These are phyloP conservation scores for Mungos mungo DNA, from an alignment of 2,113 vertebrate genomes.

Conservation along the genomic window DNA sequence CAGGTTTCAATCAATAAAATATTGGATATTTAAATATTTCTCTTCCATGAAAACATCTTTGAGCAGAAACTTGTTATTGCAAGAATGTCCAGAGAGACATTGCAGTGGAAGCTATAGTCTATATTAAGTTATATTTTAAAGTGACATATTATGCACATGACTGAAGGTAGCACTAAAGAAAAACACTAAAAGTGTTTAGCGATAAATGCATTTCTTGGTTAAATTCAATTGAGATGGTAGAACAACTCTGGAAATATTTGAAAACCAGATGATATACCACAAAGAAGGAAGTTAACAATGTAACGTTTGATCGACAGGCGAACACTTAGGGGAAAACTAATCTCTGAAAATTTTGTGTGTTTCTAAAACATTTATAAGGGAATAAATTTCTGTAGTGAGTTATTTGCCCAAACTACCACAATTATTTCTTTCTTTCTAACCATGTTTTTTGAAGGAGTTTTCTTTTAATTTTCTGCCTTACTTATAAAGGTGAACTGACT, in stretches of 20 bases:
- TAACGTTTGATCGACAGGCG: slow-evolving; percentile 54
- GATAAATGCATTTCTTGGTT: slow-evolving; percentile 28
- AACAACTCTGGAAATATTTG: slow-evolving; percentile 52
- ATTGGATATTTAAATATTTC: slow-evolving; percentile 65
- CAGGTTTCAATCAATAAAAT: slow-evolving; percentile 67
- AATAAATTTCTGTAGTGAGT: slow-evolving; percentile 57
- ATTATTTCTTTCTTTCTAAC: slow-evolving; percentile 54
- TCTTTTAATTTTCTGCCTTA: slow-evolving; percentile 22
- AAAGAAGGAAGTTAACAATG: slow-evolving; percentile 42
- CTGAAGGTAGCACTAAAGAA: slow-evolving; percentile 58
- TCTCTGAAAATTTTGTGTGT: slow-evolving; percentile 56
- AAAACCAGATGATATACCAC: slow-evolving; percentile 23
- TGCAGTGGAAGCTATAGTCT: slow-evolving; percentile 16
- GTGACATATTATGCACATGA: slow-evolving; percentile 41
- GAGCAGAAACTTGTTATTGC: slow-evolving; percentile 65
- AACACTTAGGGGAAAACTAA: slow-evolving; percentile 44
- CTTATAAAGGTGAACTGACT: slow-evolving; percentile 12
- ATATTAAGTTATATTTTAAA: slow-evolving; percentile 70
- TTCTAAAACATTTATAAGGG: slow-evolving; percentile 59
- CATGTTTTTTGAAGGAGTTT: slow-evolving; percentile 41
- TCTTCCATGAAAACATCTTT: slow-evolving; percentile 64
- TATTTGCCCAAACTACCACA: slow-evolving; percentile 9
- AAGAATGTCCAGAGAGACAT: slow-evolving; percentile 48
- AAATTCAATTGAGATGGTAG: slow-evolving; percentile 47
- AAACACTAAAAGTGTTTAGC: slow-evolving; percentile 35